phyloP scores from a whole-genome alignment of 2,797 vertebrate genomes.

The Falco peregrinus region DNA sequence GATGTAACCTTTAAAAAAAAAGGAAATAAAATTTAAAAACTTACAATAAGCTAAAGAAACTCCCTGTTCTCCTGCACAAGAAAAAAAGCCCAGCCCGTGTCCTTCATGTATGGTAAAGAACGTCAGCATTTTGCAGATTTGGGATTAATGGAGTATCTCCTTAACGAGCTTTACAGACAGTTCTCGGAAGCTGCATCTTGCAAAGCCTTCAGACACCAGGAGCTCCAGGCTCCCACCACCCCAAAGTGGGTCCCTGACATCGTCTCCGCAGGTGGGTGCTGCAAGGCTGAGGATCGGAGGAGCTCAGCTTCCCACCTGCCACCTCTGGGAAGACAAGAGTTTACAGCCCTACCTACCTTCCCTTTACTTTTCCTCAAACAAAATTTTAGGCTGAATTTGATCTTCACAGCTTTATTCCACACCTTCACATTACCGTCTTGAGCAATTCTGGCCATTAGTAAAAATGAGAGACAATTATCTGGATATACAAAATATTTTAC shows the following conservation, averaged over 20 bases:
- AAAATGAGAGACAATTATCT: background rate
- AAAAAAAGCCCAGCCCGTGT: background rate
- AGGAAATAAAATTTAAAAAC: background rate
- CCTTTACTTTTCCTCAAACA: background rate
- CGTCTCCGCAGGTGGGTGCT: too few species aligned
- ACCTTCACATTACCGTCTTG: accelerated
- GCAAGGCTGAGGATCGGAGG: background rate
- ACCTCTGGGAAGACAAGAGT: background rate
- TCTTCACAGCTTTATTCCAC: background rate
- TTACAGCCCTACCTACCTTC: background rate
- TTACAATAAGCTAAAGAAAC: background rate
- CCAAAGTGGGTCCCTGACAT: background rate
- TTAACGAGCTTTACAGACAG: constrained; percentile 27
- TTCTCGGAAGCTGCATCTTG: constrained; percentile 22
- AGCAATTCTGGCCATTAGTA: background rate
- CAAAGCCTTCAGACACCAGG: background rate
- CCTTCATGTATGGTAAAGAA: background rate
- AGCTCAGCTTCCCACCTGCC: background rate
- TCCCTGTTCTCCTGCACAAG: constrained; percentile 6
- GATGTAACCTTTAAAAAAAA: background rate
- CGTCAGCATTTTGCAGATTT: background rate
- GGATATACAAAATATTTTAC: background rate
- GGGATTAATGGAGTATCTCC: background rate
- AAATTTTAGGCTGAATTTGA: background rate
- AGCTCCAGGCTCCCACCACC: background rate